Evolutionary conservation across 2,797 vertebrate species (phyloP).

Genomic region (Nannoperca obscura): DNA sequence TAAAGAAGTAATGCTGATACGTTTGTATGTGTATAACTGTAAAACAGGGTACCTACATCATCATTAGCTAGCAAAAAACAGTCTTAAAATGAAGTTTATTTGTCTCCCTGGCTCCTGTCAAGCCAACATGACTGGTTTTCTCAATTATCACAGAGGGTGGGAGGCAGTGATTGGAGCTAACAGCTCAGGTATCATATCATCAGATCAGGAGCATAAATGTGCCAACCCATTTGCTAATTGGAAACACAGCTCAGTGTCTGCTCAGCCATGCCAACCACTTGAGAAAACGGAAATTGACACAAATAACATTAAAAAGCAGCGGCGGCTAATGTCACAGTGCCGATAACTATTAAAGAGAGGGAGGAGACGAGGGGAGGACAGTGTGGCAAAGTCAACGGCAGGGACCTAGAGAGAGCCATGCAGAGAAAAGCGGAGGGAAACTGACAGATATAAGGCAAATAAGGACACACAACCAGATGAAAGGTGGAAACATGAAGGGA

Average conservation of each 20-base stretch:
- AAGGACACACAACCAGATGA: conserved; percentile 20
- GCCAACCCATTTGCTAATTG: conserved; percentile 22
- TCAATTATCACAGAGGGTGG: conserved; percentile 28
- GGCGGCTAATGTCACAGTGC: background rate
- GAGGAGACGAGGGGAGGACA: background rate
- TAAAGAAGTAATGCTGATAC: background rate
- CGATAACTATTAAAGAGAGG: conserved; percentile 12
- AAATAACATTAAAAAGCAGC: conserved; percentile 14
- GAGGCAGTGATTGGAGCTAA: conserved; percentile 21
- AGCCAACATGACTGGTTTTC: conserved; percentile 12
- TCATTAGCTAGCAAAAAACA: background rate
- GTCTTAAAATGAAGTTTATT: conserved; percentile 4
- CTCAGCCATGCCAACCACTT: conserved; percentile 9
- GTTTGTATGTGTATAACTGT: background rate
- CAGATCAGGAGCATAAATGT: conserved; percentile 3
- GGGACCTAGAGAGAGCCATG: background rate
- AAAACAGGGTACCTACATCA: background rate
- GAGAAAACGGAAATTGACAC: conserved; percentile 7
- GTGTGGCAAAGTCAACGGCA: conserved; percentile 3
- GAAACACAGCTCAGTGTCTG: conserved; percentile 25
- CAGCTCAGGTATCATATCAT: conserved; percentile 18
- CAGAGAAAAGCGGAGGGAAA: conserved; percentile 1
- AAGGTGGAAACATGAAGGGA: conserved; percentile 12
- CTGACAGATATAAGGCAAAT: conserved; percentile 13
- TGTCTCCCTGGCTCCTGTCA: background rate